A percentile compares a stretch with the other conserved stretches of the same genome.
Conservation (phyloP, 2,888 invertebrate species). For the Stenichneumon culpator region DNA sequence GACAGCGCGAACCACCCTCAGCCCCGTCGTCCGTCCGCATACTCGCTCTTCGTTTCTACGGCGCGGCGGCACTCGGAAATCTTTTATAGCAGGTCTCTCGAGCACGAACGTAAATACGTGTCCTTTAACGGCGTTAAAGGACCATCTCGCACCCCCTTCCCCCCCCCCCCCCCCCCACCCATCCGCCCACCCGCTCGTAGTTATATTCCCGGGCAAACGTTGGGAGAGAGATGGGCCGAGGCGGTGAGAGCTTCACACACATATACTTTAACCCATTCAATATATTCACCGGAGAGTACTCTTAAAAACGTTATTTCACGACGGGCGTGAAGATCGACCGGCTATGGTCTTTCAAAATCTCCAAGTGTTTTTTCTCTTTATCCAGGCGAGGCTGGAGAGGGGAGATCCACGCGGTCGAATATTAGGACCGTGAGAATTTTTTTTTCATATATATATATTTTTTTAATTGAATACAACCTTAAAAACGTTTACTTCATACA, state of each 20-base stretch:
- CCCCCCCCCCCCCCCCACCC: not conserved
- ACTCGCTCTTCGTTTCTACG: conserved; percentile 51
- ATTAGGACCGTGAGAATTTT: not conserved
- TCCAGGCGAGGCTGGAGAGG: not conserved
- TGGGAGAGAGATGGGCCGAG: conserved; percentile 32
- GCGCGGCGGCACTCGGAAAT: conserved; percentile 62
- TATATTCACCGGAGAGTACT: conserved; percentile 64
- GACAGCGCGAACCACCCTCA: conserved; percentile 29
- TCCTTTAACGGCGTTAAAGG: conserved; percentile 67
- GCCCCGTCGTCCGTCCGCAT: conserved; percentile 41
- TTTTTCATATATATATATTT: too few species aligned
- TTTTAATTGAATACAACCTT: too few species aligned
- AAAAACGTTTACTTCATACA: too few species aligned
- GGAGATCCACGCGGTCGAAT: not conserved
- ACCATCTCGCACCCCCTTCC: conserved; percentile 47
- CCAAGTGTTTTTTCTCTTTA: conserved; percentile 22
- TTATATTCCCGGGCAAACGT: conserved; percentile 53
- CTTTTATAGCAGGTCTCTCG: conserved; percentile 69
- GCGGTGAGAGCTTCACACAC: conserved; percentile 59
- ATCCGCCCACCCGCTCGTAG: conserved; percentile 26
- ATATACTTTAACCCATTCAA: conserved; percentile 64
- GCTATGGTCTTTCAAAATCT: conserved; percentile 50
- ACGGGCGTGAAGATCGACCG: conserved; percentile 21
- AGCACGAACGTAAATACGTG: conserved; percentile 70
- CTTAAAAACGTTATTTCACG: conserved; percentile 44